Evolutionary conservation across 2,888 invertebrate genomes (phyloP), one percentile per base, ranked within the genome.

Genomic region (Plebejus anna): DNA sequence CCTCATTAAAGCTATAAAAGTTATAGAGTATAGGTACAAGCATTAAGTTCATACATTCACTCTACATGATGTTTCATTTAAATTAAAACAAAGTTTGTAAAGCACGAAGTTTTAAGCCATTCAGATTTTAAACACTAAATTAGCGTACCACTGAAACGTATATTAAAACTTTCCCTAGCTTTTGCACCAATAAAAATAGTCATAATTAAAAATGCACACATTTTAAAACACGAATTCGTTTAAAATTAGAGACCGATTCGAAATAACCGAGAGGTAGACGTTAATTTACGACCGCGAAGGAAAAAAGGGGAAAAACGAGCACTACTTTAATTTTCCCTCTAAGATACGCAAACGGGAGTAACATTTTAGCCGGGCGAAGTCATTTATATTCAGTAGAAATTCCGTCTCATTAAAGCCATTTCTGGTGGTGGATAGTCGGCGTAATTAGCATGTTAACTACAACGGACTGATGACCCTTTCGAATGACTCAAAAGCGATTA

Each of bases 311-410:
- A 78, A 79, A 76, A 77, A 76, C 73, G 78, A 79, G 78, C 79
- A 78, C 79, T 78, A 80, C 77, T 80, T 79, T 78, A 79, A 78
- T 78, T 80, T 79, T 77, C 76, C 75, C 77, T 78, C 76, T 70
- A 76, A 80, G 78, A 79, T 81, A 80, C 78, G 78, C 79, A 81
- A 81, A 80, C 77, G 79, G 78, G 78, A 80, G 79, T 79, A 79
- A 81, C 77, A 79, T 81, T 81, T 79, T 78, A 78, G 76, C 78
- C 75, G 78, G 79, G 77, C 80, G 78, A 77, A 79, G 78, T 79
- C 78, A 81, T 80, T 82, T 79, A 79, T 78, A 81, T 82, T 81
- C 80, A 80, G 77, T 76, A 71, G 78, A 79, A 80, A 79, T 79
- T 81, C 78, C 73, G 75, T 77, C 79, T 77, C 80, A 78, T 79